Evolutionary conservation across 2,113 vertebrate species (phyloP), one percentile per base, ranked within the genome.

Genomic region (Oenanthe melanoleuca): DNA sequence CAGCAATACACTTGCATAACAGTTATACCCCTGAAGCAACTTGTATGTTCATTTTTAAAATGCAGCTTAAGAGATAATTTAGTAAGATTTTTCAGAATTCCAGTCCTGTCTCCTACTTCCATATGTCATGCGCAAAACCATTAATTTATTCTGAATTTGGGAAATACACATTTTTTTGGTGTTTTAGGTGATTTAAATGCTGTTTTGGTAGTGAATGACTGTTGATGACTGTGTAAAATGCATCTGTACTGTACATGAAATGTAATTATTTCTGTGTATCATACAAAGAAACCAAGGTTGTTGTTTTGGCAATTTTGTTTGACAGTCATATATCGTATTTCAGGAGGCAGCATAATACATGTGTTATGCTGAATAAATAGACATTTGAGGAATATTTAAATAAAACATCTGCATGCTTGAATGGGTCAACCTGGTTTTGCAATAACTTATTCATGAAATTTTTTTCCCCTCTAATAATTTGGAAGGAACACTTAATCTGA

Each of bases 241-340:
- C 98, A 98, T 97, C 97, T 98, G 98, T 99, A 98, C 96, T 98
- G 98, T 99, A 98, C 98, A 97, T 98, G 97, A 98, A 98, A 97
- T 98, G 98, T 98, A 98, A 98, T 98, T 98, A 98, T 96, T 98
- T 98, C 97, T 97, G 96, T 99, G 98, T 98, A 96, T 98, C 98
- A 98, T 98, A 98, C 97, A 97, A 97, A 98, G 97, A 97, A 98
- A 97, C 88, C 81, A 80, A 96, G 97, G 97, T 97, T 98, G 97
- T 98, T 98, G 96, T 98, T 98, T 97, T 95, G 91, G 97, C n/a
- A 95, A 89, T 98, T 98, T 98, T 94, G 96, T 97, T 97, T 97
- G 96, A 97, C 96, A 96, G 96, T 97, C 96, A 97, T 88, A 95
- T 97, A 97, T 98, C 90, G 97, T 97, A 97, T 97, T 97, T 99